Evolutionary conservation across 2,797 vertebrate genomes (phyloP).

Genomic region (Sphenodon punctatus): DNA sequence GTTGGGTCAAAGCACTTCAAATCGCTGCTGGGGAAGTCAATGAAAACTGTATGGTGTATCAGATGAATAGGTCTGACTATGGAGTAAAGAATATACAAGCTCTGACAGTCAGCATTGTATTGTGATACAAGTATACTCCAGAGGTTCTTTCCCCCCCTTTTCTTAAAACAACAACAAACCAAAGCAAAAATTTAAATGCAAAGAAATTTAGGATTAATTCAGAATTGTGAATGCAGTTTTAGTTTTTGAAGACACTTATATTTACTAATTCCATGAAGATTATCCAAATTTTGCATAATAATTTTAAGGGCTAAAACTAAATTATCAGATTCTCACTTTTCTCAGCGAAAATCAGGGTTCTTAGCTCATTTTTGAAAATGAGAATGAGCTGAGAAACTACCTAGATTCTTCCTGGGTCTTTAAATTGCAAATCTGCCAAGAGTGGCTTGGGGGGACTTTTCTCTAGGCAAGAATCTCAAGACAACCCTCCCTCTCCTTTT

Average conservation of each 20-base stretch:
- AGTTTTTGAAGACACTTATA: background rate
- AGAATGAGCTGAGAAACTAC: too few relatives aligned
- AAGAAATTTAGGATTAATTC: background rate
- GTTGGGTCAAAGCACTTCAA: background rate
- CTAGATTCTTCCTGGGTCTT: too few relatives aligned
- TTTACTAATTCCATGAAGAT: background rate
- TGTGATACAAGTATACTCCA: accelerated
- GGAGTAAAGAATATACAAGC: background rate
- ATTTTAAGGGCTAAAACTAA: background rate
- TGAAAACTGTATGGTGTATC: background rate
- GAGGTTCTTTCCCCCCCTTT: background rate
- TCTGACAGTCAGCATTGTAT: background rate
- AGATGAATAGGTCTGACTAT: background rate
- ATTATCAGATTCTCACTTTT: too few relatives aligned
- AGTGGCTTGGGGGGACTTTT: too few relatives aligned
- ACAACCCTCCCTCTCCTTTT: too few relatives aligned
- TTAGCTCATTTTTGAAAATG: too few relatives aligned
- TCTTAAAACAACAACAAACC: too few relatives aligned
- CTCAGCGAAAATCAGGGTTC: too few relatives aligned
- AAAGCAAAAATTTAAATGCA: background rate
- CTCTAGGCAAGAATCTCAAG: too few relatives aligned
- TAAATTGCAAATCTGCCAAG: too few relatives aligned
- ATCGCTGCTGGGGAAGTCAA: background rate
- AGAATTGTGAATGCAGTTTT: background rate
- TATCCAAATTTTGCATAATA: background rate